phyloP scores from a whole-genome alignment of 2,113 vertebrate genomes.

The Notarius quadriscutis region DNA sequence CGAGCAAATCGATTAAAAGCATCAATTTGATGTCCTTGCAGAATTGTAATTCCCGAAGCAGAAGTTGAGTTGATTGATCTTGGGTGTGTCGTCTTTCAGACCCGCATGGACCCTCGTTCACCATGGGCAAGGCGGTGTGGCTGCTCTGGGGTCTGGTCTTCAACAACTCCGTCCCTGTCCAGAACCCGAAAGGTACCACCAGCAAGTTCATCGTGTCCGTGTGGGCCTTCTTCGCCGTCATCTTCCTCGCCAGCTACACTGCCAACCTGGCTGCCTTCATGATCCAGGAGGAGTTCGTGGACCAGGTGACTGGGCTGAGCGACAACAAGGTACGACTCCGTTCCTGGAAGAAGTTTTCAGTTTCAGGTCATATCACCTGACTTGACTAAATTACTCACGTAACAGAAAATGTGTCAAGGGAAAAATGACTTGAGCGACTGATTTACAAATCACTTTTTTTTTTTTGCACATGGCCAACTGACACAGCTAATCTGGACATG shows the following conservation, averaged over 20 bases:
- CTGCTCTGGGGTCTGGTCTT: constrained; percentile 98
- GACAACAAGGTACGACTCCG: constrained; percentile 88
- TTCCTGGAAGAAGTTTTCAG: neutral
- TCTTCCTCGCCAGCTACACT: constrained; percentile 89
- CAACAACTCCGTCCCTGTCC: constrained; percentile 98
- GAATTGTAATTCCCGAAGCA: neutral
- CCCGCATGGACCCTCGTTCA: constrained; percentile 95
- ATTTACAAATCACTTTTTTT: neutral
- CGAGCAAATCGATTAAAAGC: constrained; percentile 4
- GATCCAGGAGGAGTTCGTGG: constrained; percentile 96
- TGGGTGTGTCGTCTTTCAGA: constrained; percentile 66
- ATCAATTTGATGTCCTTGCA: neutral
- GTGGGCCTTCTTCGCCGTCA: constrained; percentile 92
- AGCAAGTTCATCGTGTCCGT: constrained; percentile 99
- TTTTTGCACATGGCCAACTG: neutral
- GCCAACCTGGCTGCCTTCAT: constrained; percentile 90
- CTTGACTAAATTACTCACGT: neutral
- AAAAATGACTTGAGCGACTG: neutral
- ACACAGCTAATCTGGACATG: neutral
- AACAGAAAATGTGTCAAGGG: neutral
- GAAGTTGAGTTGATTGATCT: neutral
- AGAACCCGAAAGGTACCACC: constrained; percentile 95
- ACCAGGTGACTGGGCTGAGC: constrained; percentile 96
- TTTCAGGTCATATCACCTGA: neutral
- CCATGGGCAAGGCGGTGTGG: constrained; percentile 98